phyloP scores from a whole-genome alignment of 1,140 invertebrate genomes.

The Lepidurus couesii region DNA sequence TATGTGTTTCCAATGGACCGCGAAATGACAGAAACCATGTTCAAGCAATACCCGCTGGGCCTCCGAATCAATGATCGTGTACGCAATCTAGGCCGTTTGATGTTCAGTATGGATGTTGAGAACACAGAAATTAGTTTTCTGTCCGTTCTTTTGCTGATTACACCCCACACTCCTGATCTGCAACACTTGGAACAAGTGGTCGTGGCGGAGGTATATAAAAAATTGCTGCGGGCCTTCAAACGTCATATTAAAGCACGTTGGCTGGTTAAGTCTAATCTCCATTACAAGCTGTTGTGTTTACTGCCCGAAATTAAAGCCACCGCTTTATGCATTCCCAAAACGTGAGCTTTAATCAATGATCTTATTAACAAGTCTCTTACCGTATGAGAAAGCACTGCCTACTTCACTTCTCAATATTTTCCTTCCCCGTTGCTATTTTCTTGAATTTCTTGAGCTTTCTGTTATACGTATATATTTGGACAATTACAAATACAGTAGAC shows the following conservation, averaged over 20 bases:
- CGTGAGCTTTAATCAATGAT: background rate
- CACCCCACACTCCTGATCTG: background rate
- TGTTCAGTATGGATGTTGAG: conserved; percentile 21
- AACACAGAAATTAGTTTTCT: conserved; percentile 28
- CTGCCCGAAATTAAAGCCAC: conserved; percentile 29
- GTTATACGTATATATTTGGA: conserved; percentile 20
- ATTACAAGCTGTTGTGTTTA: conserved; percentile 24
- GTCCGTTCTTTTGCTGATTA: conserved; percentile 6
- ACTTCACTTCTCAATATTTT: no score
- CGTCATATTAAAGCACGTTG: conserved; percentile 2
- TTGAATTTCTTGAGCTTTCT: background rate
- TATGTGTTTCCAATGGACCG: conserved; percentile 25
- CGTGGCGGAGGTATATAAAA: conserved; percentile 6
- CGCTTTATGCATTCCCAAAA: background rate
- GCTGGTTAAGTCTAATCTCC: background rate
- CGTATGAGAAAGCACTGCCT: background rate
- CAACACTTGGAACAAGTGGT: background rate
- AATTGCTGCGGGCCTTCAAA: conserved; percentile 13
- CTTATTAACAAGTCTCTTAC: background rate
- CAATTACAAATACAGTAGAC: background rate
- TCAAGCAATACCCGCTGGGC: conserved; percentile 23
- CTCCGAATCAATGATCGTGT: background rate
- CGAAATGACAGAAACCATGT: conserved; percentile 24
- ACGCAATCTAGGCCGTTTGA: conserved; percentile 2
- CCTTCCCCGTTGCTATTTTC: background rate